These are phyloP conservation scores for Thereva nobilitata DNA, from an alignment of 2,888 invertebrate genomes.

Conservation along the genomic window DNA sequence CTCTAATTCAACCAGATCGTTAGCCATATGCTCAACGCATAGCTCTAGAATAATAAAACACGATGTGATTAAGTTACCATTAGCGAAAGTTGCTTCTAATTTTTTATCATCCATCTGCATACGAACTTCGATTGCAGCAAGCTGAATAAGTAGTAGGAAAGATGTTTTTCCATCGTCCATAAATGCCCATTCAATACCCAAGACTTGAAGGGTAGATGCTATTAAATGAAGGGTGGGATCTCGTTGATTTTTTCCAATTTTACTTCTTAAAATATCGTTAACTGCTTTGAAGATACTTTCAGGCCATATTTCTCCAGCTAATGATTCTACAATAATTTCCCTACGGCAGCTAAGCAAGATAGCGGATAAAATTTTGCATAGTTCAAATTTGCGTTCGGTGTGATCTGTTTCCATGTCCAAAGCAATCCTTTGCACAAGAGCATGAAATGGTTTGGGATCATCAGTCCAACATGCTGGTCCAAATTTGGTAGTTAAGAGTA, in stretches of 20 bases:
- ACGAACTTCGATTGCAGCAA: conserved; percentile 89
- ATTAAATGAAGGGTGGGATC: conserved; percentile 86
- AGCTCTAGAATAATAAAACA: conserved; percentile 82
- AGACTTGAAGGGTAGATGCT: conserved; percentile 75
- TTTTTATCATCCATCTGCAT: conserved; percentile 91
- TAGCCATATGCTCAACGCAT: conserved; percentile 77
- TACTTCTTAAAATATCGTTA: conserved; percentile 81
- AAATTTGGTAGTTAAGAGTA: conserved; percentile 72
- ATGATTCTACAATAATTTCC: conserved; percentile 66
- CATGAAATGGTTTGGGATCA: conserved; percentile 79
- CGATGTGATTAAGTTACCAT: conserved; percentile 77
- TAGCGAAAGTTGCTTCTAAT: conserved; percentile 75
- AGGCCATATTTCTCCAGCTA: conserved; percentile 79
- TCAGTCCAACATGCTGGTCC: conserved; percentile 77
- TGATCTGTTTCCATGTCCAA: conserved; percentile 88
- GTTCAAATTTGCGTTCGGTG: conserved; percentile 85
- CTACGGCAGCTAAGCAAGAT: conserved; percentile 74
- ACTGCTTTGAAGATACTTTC: conserved; percentile 79
- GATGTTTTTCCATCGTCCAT: conserved; percentile 79
- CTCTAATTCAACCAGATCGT: conserved; percentile 80
- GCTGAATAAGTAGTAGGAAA: conserved; percentile 80
- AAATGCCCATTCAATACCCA: conserved; percentile 85
- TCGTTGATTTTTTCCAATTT: conserved; percentile 84
- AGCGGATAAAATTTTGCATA: conserved; percentile 78
- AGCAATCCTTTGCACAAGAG: conserved; percentile 79